A percentile compares a stretch with the other conserved stretches of the same genome.
Conservation (phyloP, 2,797 vertebrate genomes). For the Eremophila alpestris region DNA sequence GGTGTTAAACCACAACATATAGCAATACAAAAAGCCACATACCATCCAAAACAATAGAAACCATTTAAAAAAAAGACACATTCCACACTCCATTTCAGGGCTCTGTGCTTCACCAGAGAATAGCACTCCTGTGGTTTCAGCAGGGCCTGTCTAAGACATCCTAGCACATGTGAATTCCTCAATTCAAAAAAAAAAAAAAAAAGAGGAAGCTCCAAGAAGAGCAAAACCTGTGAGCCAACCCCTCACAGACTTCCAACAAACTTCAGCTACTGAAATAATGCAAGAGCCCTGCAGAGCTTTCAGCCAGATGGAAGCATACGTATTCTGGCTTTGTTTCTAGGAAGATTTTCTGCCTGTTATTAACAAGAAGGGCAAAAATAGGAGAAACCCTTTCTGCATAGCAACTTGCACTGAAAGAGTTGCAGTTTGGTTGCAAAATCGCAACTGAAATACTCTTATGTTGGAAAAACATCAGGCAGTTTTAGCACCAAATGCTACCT, state of each 20-base stretch:
- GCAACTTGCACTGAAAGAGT: background rate
- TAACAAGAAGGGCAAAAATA: background rate
- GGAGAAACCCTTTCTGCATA: background rate
- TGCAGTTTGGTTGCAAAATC: background rate
- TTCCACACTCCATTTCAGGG: background rate
- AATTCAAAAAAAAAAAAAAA: background rate
- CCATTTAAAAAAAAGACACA: fast-evolving
- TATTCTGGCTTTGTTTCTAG: background rate
- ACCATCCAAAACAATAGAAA: background rate
- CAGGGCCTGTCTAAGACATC: background rate
- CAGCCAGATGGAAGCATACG: background rate
- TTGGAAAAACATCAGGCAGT: background rate
- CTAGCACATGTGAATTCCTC: background rate
- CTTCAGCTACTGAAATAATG: fast-evolving
- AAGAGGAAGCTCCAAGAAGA: background rate
- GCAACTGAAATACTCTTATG: background rate
- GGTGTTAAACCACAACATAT: background rate
- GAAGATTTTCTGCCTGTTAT: background rate
- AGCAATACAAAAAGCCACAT: background rate
- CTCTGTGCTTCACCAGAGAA: background rate
- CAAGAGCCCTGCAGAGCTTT: background rate
- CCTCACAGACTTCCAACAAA: background rate
- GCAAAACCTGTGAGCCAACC: background rate
- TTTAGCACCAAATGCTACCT: background rate
- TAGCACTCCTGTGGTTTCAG: background rate